Conservation (phyloP, 2,797 vertebrate genomes). For the Enteromius trimaculatus region DNA sequence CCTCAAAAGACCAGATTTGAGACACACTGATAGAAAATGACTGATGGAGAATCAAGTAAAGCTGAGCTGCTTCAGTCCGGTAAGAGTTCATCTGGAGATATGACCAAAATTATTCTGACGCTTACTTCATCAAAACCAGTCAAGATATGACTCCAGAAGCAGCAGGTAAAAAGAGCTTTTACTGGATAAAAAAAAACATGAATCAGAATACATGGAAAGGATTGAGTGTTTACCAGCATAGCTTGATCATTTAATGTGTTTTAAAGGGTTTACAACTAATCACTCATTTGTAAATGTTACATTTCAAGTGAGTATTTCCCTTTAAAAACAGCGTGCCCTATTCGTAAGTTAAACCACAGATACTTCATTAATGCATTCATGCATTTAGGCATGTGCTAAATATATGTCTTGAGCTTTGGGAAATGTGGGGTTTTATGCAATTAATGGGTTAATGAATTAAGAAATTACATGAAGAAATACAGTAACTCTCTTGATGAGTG, state of each 20-base stretch:
- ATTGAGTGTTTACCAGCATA: background rate
- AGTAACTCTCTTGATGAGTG: background rate
- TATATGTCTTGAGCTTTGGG: background rate
- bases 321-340: background rate
- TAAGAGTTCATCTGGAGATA: background rate
- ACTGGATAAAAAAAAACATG: background rate
- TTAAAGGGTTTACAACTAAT: background rate
- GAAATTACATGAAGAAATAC: background rate
- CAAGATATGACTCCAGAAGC: background rate
- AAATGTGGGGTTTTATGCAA: background rate
- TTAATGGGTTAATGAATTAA: slow-evolving; percentile 9
- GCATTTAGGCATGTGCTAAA: background rate
- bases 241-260: background rate
- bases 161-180: background rate
- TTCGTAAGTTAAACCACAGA: background rate
- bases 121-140: background rate
- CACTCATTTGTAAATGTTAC: background rate
- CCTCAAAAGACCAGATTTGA: background rate
- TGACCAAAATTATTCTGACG: background rate
- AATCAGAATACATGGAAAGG: background rate
- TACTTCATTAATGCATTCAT: slow-evolving; percentile 9
- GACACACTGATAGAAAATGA: background rate
- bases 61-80: background rate
- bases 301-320: background rate
- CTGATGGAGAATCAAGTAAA: background rate